Percentiles rank a stretch among this genome's conserved stretches.
These are phyloP conservation scores for Zoanthus sansibaricus DNA, from an alignment of 92 coral and sea anemone genomes.

Conservation along the genomic window DNA sequence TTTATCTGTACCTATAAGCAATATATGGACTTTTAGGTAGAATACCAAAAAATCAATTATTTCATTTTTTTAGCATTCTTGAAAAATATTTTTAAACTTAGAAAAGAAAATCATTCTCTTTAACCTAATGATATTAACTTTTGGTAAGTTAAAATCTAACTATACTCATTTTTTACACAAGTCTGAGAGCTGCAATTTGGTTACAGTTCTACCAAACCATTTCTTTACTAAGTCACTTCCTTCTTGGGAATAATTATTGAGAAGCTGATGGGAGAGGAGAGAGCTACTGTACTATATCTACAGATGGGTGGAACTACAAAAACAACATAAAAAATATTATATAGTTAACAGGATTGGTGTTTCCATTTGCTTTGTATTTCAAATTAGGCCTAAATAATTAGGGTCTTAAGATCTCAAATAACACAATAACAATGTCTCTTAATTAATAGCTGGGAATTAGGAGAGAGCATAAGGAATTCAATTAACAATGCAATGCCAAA, in stretches of 20 bases:
- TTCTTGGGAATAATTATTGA: neutral
- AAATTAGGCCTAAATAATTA: neutral
- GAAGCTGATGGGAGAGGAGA: neutral
- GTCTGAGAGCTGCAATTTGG: neutral
- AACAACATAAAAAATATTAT: too few relatives aligned
- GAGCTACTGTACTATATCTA: neutral
- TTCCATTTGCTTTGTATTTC: neutral
- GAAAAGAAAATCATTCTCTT: neutral
- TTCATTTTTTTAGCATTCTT: too few relatives aligned
- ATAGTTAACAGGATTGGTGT: neutral
- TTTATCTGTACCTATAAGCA: too few relatives aligned
- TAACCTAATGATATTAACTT: neutral
- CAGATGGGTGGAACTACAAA: slow-evolving; percentile 25
- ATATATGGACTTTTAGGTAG: too few relatives aligned
- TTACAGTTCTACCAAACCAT: neutral
- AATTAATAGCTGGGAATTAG: neutral
- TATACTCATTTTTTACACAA: neutral
- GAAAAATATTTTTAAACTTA: neutral
- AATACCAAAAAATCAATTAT: too few relatives aligned
- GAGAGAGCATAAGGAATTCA: neutral
- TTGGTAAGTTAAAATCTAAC: neutral
- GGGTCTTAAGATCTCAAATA: neutral
- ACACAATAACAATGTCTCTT: neutral
- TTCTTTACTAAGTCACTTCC: neutral
- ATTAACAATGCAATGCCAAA: neutral